phyloP scores from a whole-genome alignment of 2,113 vertebrate genomes.

The Candoia aspera region DNA sequence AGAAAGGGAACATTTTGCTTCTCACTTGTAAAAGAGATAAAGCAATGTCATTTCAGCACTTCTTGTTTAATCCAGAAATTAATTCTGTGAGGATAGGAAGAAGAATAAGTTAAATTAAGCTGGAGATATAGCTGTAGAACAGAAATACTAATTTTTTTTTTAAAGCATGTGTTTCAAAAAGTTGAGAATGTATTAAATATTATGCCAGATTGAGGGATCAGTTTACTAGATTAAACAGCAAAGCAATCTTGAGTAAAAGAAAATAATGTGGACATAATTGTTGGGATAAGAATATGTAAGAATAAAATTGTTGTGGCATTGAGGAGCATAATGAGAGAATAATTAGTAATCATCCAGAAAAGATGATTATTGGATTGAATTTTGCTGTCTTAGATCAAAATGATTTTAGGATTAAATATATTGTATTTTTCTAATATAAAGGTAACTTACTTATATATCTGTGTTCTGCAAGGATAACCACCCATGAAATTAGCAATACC shows the following conservation, averaged over 20 bases:
- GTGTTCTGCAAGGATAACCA: neutral
- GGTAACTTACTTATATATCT: neutral
- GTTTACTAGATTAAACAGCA: neutral
- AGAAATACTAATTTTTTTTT: neutral
- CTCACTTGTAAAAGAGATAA: neutral
- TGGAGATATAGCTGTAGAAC: neutral
- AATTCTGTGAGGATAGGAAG: neutral
- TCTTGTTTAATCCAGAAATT: neutral
- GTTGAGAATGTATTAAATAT: neutral
- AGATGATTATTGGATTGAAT: neutral
- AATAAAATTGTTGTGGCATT: constrained; percentile 44
- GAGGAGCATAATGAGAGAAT: constrained; percentile 44
- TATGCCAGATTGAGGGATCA: neutral
- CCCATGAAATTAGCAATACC: neutral
- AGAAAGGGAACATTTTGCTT: neutral
- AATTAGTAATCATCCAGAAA: constrained; percentile 6
- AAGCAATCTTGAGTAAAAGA: constrained; percentile 36
- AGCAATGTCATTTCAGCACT: neutral
- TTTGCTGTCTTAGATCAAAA: neutral
- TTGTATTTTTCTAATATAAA: neutral
- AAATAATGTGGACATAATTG: constrained; percentile 30
- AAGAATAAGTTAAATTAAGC: neutral
- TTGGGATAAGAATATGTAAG: constrained; percentile 55
- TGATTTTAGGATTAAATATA: neutral
- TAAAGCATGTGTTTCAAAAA: neutral